A percentile compares a stretch with the other conserved stretches of the same genome.
Conservation (phyloP, 2,113 vertebrate species). For the Glaucomys volans region DNA sequence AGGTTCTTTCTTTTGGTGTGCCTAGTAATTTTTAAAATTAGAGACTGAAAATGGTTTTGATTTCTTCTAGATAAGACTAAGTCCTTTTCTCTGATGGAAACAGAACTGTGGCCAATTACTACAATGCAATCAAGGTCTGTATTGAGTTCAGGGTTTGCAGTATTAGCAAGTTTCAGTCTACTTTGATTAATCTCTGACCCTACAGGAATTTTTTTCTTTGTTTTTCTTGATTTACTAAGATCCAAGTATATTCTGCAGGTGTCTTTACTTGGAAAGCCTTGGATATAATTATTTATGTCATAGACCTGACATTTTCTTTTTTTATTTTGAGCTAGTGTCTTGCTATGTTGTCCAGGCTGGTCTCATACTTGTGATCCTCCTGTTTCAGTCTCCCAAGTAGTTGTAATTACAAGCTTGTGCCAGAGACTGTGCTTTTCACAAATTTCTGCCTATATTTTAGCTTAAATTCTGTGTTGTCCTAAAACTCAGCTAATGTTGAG, state of each 20-base stretch:
- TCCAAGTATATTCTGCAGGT: not conserved
- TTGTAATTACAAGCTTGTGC: not conserved
- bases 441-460: not conserved
- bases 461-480: not conserved
- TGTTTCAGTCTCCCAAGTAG: not conserved
- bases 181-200: not conserved
- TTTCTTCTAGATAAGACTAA: not conserved
- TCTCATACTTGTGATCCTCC: too few species aligned
- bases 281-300: not conserved
- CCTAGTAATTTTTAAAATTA: not conserved
- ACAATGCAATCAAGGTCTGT: not conserved
- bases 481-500: too few species aligned
- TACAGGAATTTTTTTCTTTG: too few species aligned
- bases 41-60: not conserved
- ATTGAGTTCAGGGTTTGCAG: not conserved
- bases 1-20: not conserved
- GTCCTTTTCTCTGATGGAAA: not conserved
- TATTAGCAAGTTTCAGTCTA: not conserved
- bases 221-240: not conserved
- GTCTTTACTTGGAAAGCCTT: not conserved
- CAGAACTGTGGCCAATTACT: not conserved
- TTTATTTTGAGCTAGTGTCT: too few species aligned
- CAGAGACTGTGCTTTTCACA: not conserved
- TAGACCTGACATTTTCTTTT: too few species aligned
- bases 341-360: too few species aligned